These are phyloP conservation scores for Apostichopus californicus DNA, from an alignment of 35 echinoderm and acorn worm genomes.

Conservation along the genomic window DNA sequence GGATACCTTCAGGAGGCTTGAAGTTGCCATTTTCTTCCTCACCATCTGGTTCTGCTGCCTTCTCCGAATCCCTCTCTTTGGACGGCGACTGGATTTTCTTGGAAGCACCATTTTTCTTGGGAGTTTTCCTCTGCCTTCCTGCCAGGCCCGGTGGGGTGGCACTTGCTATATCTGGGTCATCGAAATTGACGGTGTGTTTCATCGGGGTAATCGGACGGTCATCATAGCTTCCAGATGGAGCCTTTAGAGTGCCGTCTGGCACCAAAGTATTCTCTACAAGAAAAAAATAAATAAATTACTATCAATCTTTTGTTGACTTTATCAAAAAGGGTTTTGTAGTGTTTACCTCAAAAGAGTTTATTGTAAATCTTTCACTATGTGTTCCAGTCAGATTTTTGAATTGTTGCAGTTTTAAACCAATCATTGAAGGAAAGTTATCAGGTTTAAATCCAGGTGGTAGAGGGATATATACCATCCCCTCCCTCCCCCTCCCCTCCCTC, in stretches of 20 bases:
- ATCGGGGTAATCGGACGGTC: conserved; percentile 95
- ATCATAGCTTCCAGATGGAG: conserved; percentile 48
- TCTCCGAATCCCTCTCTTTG: not conserved
- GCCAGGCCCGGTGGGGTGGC: conserved; percentile 87
- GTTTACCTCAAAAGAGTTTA: no score
- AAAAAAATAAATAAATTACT: not conserved
- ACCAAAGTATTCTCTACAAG: not conserved
- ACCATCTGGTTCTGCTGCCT: conserved; percentile 1
- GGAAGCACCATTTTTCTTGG: conserved; percentile 39
- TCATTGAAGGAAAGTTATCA: no score
- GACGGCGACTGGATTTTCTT: conserved; percentile 33
- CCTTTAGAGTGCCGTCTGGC: conserved; percentile 9
- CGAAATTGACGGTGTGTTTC: conserved; percentile 65
- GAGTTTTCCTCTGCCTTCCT: not conserved
- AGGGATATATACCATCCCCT: no score
- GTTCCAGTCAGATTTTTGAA: no score
- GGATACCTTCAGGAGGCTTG: conserved; percentile 63
- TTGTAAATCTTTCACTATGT: no score
- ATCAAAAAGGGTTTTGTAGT: no score
- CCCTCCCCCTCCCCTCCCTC: no score
- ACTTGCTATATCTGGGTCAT: conserved; percentile 88
- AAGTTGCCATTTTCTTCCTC: conserved; percentile 35
- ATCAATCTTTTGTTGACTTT: no score
- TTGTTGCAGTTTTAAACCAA: no score
- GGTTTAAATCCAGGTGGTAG: no score